Percentiles rank a stretch among this genome's conserved stretches.
phyloP scores from a whole-genome alignment of 2,797 vertebrate genomes.

The Anguilla anguilla region DNA sequence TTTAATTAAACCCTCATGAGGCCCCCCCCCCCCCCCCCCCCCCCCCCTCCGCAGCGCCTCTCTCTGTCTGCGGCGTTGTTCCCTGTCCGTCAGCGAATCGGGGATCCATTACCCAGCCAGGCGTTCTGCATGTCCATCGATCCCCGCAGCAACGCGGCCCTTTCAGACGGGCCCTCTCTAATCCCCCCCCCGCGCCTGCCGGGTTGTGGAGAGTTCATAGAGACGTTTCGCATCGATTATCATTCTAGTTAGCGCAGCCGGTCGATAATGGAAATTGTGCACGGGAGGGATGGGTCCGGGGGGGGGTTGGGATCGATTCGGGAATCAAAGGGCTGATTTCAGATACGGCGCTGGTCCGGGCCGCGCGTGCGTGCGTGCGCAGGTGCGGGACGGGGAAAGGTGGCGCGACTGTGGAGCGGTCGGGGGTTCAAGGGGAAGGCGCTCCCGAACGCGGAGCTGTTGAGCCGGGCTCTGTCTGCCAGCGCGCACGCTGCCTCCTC shows the following conservation, averaged over 20 bases:
- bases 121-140: conserved; percentile 54
- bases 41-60: not conserved
- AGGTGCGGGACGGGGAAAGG: not conserved
- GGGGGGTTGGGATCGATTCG: conserved; percentile 2
- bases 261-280: conserved; percentile 63
- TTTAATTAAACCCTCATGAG: conserved; percentile 23
- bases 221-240: conserved; percentile 69
- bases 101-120: conserved; percentile 27
- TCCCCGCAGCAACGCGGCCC: conserved; percentile 38
- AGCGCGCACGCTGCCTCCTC: conserved; percentile 24
- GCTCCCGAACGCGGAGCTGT: conserved; percentile 30
- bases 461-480: conserved; percentile 41
- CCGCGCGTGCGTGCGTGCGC: not conserved
- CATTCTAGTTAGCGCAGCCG: conserved; percentile 55
- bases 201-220: conserved; percentile 56
- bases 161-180: conserved; percentile 35
- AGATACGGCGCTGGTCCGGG: not conserved
- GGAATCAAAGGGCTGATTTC: not conserved
- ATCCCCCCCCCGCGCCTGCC: conserved; percentile 46
- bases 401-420: not conserved
- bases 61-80: not conserved
- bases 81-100: conserved; percentile 28
- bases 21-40: not conserved
- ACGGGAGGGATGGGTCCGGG: not conserved
- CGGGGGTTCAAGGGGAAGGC: conserved; percentile 33